Conservation (phyloP, 2,888 invertebrate species). For the Alloscopus bannaensis region DNA sequence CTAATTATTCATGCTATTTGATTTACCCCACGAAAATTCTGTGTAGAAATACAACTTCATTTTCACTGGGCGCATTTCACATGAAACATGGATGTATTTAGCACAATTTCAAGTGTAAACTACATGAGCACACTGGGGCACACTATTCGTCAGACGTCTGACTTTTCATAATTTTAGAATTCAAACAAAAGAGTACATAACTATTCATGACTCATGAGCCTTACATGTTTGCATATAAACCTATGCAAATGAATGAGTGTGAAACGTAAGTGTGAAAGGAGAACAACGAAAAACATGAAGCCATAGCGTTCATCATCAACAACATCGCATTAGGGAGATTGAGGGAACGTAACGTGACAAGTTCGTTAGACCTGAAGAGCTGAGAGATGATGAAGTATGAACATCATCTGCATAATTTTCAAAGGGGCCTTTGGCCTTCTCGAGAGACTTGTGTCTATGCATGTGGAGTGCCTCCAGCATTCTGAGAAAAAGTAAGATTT, state of each 20-base stretch:
- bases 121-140: neutral
- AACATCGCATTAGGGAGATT: neutral
- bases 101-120: conserved; percentile 8
- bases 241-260: neutral
- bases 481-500: neutral
- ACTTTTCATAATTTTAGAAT: neutral
- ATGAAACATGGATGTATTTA: neutral
- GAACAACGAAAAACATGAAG: neutral
- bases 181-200: neutral
- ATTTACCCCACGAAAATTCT: neutral
- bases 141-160: neutral
- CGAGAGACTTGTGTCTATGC: neutral
- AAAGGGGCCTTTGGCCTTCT: neutral
- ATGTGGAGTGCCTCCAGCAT: no score
- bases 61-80: neutral
- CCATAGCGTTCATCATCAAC: neutral
- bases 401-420: neutral
- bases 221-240: neutral
- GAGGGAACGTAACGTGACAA: conserved; percentile 21
- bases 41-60: neutral
- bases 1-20: conserved; percentile 36
- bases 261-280: neutral
- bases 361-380: conserved; percentile 7
- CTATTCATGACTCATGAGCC: neutral
- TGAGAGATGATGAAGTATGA: neutral